These are phyloP conservation scores for Tapirus terrestris DNA, from an alignment of 2,113 vertebrate genomes.

Conservation along the genomic window DNA sequence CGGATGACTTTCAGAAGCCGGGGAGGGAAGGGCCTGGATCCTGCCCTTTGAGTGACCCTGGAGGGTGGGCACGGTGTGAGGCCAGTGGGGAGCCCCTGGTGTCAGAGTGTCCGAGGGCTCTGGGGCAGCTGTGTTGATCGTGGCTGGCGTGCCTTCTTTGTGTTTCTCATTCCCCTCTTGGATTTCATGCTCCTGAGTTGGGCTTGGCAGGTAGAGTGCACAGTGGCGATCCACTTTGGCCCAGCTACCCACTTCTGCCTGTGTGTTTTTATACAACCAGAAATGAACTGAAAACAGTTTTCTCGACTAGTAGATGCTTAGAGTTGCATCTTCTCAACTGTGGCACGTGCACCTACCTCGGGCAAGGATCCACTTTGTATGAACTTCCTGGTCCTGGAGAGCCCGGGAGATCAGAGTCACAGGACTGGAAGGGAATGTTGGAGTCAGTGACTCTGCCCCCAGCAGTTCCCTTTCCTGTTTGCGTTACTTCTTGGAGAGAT, in stretches of 20 bases:
- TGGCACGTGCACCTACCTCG: fast-evolving
- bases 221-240: not conserved
- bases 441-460: not conserved
- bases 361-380: not conserved
- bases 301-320: not conserved
- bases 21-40: not conserved
- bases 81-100: not conserved
- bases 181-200: not conserved
- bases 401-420: not conserved
- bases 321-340: not conserved
- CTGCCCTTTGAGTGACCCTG: not conserved
- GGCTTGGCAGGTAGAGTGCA: no score
- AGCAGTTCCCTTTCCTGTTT: not conserved
- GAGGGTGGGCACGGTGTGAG: not conserved
- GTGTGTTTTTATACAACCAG: not conserved
- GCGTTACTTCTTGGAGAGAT: not conserved
- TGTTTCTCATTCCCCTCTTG: not conserved
- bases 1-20: not conserved
- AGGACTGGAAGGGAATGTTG: not conserved
- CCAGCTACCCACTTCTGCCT: not conserved
- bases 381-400: not conserved
- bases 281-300: not conserved
- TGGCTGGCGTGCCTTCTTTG: fast-evolving
- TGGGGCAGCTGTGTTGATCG: not conserved
- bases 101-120: fast-evolving